Conservation (phyloP, 2,888 invertebrate genomes). For the Horisme vitalbata region DNA sequence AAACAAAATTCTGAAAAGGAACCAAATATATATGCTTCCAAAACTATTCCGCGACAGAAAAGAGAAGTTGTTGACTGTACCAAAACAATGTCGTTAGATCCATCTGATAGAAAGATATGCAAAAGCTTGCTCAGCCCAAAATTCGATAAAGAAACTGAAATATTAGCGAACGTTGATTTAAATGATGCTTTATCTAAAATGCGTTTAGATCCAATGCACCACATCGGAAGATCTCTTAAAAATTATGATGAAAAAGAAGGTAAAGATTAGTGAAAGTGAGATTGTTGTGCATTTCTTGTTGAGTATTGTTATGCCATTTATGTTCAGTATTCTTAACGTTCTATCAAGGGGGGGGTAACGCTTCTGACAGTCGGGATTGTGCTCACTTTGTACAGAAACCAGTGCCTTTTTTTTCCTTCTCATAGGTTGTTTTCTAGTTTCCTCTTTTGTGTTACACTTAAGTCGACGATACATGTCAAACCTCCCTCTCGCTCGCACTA, state of each 20-base stretch:
- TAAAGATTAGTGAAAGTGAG: slow-evolving; percentile 26
- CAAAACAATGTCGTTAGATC: slow-evolving; percentile 46
- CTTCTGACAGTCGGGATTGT: too few relatives aligned
- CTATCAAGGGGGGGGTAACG: too few relatives aligned
- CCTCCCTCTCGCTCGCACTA: too few relatives aligned
- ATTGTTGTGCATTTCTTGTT: slow-evolving; percentile 33
- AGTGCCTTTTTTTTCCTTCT: too few relatives aligned
- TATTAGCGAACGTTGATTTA: slow-evolving; percentile 39
- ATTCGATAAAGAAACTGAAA: slow-evolving; percentile 4
- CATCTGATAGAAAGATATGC: slow-evolving; percentile 60
- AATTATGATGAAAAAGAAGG: slow-evolving; percentile 49
- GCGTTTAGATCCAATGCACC: slow-evolving; percentile 52
- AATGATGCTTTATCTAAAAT: slow-evolving; percentile 48
- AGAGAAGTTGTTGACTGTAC: slow-evolving; percentile 65
- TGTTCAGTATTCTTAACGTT: not conserved
- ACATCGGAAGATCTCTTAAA: slow-evolving; percentile 63
- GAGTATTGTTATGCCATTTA: not conserved
- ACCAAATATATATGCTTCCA: not conserved
- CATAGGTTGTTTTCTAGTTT: too few relatives aligned
- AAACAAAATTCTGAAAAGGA: too few relatives aligned
- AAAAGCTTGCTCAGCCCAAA: slow-evolving; percentile 37
- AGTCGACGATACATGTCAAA: too few relatives aligned
- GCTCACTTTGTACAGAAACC: too few relatives aligned
- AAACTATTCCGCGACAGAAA: slow-evolving; percentile 48
- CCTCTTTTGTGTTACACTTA: too few relatives aligned